A percentile compares a stretch with the other conserved stretches of the same genome.
phyloP scores from a whole-genome alignment of 2,797 vertebrate genomes.

The Cirrhinus molitorella region DNA sequence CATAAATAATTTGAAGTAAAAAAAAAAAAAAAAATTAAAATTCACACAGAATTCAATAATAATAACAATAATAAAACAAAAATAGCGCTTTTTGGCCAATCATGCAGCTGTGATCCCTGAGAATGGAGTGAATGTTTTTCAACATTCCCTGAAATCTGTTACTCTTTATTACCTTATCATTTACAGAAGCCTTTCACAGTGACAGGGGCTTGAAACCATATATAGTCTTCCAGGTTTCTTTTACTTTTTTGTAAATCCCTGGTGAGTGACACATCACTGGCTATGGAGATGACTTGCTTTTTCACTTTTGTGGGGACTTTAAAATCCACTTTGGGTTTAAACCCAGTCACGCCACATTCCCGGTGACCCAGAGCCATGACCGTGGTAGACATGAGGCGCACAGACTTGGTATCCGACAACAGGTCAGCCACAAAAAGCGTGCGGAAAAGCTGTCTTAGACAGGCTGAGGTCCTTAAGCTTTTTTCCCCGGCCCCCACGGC shows the following conservation, averaged over 20 bases:
- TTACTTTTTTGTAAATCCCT: constrained; percentile 30
- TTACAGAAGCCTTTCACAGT: constrained; percentile 87
- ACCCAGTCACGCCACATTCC: constrained; percentile 90
- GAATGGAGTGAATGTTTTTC: constrained; percentile 15
- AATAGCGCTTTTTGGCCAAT: neutral
- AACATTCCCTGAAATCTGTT: constrained; percentile 18
- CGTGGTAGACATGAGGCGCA: constrained; percentile 82
- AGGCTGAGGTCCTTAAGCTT: constrained; percentile 82
- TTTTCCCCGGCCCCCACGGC: constrained; percentile 72
- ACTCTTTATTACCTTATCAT: constrained; percentile 51
- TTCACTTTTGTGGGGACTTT: constrained; percentile 86
- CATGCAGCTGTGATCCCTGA: constrained; percentile 17
- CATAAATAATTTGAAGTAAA: constrained; percentile 15
- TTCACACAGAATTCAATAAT: neutral
- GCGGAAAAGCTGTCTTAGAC: constrained; percentile 90
- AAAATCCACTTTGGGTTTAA: constrained; percentile 91
- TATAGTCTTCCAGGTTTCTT: constrained; percentile 82
- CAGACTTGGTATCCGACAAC: constrained; percentile 86
- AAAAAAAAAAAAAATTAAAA: constrained; percentile 49
- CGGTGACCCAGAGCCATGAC: constrained; percentile 90
- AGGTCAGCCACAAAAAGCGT: constrained; percentile 90
- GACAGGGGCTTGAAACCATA: constrained; percentile 95
- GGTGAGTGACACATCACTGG: constrained; percentile 72
- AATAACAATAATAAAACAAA: neutral
- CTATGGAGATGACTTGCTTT: constrained; percentile 83